Evolutionary conservation across 2,888 invertebrate genomes (phyloP), one percentile per base, ranked within the genome.

Genomic region (Perdita meconis): DNA sequence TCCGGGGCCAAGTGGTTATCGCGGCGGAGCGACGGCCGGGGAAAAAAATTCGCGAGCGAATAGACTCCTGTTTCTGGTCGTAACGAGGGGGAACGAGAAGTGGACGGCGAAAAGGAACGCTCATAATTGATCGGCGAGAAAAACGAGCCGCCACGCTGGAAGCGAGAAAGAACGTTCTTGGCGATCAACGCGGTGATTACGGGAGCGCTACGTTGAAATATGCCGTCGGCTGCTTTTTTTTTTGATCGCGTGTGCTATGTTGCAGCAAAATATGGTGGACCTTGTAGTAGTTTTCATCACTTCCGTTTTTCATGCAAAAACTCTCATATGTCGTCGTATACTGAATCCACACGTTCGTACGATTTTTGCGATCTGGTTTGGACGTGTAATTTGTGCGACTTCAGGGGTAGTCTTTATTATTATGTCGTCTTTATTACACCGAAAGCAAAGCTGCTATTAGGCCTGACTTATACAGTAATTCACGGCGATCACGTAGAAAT

Each of bases 1-100:
- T n/a, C n/a, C n/a, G n/a, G n/a, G 24, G 22, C 22, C 22, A 30
- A 60, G 61, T 61, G 24, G 47, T 36, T 47, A 61, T 61, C 61
- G 47, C 24, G 47, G 22, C n/a, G 61, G 13, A 61, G 22, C 36
- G 36, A 10, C 30, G 30, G 6, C 30, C 6, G 13, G 6, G 16
- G 16, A 1, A 3, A 51, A 38, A 38, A 51, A 44, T 10, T 51
- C n/a, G 13, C 26, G 30, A n/a, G n/a, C 26, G 57, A 42, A 50
- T 36, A 36, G 47, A 50, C 61, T 61, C n/a, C 47, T 6, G 47
- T 47, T 50, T 24, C 47, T 19, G 12, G 13, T 13, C 12, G 38
- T 13, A 8, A 13, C 24, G 22, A 57, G 22, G 40, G 22, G n/a
- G 12, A 24, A 24, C 40, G 40, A 40, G 24, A 10, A 57, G 24